A percentile compares a stretch with the other conserved stretches of the same genome.
These are phyloP conservation scores for Cylloceria caligata DNA, from an alignment of 2,888 invertebrate genomes.

Conservation along the genomic window DNA sequence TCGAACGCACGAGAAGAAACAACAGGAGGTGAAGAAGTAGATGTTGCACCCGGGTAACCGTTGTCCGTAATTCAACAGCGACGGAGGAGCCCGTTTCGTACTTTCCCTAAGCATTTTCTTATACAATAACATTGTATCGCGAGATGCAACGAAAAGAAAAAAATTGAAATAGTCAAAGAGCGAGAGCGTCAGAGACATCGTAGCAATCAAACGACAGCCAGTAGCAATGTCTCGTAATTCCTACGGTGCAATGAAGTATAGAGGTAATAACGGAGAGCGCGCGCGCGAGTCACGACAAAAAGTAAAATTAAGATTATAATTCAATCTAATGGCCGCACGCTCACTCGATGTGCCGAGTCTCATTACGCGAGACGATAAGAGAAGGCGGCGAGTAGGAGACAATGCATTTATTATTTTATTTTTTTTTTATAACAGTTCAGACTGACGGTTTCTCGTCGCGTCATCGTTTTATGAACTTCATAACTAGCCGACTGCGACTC, in stretches of 20 bases:
- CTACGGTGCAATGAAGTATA: background rate
- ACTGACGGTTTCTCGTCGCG: background rate
- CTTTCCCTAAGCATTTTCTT: slow-evolving; percentile 5
- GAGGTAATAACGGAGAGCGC: background rate
- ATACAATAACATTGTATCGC: slow-evolving; percentile 4
- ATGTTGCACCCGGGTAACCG: slow-evolving; percentile 29
- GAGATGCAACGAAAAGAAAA: too few species aligned
- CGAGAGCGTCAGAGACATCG: background rate
- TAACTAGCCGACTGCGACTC: background rate
- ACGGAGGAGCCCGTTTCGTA: slow-evolving; percentile 7
- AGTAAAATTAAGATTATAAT: slow-evolving; percentile 31
- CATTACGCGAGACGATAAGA: slow-evolving; percentile 8
- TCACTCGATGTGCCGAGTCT: slow-evolving; percentile 7
- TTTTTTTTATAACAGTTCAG: too few species aligned
- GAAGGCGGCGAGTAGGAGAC: background rate
- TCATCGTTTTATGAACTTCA: background rate
- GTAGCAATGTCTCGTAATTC: slow-evolving; percentile 2
- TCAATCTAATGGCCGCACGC: slow-evolving; percentile 36
- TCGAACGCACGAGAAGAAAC: slow-evolving; percentile 30
- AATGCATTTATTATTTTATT: background rate
- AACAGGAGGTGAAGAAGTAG: background rate
- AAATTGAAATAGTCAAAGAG: background rate
- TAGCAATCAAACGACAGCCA: background rate
- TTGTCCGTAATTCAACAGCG: slow-evolving; percentile 20
- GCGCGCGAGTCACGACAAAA: background rate